These are phyloP conservation scores for Cotesia congregata DNA, from an alignment of 2,888 invertebrate species.

Conservation along the genomic window DNA sequence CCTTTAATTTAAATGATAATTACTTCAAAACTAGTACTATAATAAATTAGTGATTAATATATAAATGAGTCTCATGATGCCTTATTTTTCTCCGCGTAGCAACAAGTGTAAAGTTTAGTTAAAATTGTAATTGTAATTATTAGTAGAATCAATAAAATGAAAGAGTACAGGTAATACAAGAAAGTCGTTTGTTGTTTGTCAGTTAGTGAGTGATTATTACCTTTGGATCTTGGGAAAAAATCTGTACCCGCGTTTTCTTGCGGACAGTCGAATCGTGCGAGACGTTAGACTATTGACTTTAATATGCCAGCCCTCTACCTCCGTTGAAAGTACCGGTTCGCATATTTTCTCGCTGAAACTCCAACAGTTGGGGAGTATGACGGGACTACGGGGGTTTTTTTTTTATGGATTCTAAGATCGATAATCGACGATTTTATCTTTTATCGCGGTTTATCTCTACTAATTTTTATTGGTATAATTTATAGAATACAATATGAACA, in stretches of 20 bases:
- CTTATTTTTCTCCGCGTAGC: too few relatives aligned
- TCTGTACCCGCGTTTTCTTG: constrained; percentile 68
- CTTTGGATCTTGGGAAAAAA: constrained; percentile 68
- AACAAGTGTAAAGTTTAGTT: too few relatives aligned
- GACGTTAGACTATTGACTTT: constrained; percentile 67
- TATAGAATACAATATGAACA: too few relatives aligned
- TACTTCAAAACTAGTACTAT: too few relatives aligned
- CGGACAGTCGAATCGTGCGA: constrained; percentile 68
- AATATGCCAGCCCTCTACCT: constrained; percentile 68
- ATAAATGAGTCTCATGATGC: too few relatives aligned
- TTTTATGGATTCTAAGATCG: constrained; percentile 4
- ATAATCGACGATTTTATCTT: constrained; percentile 29
- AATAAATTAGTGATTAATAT: too few relatives aligned
- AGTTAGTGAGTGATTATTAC: constrained; percentile 53
- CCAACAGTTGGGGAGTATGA: constrained; percentile 55
- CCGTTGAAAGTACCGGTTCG: constrained; percentile 68
- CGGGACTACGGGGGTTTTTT: constrained; percentile 44
- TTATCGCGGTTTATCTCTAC: constrained; percentile 1
- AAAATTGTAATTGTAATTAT: too few relatives aligned
- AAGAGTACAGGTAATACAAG: neutral
- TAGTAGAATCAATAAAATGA: too few relatives aligned
- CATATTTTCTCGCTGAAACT: constrained; percentile 68
- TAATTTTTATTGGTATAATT: too few relatives aligned
- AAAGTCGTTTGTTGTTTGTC: constrained; percentile 22
- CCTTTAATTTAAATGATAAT: too few relatives aligned